A percentile compares a stretch with the other conserved stretches of the same genome.
Evolutionary conservation across 2,888 invertebrate species (phyloP).

Genomic region (Nomada ruficornis): DNA sequence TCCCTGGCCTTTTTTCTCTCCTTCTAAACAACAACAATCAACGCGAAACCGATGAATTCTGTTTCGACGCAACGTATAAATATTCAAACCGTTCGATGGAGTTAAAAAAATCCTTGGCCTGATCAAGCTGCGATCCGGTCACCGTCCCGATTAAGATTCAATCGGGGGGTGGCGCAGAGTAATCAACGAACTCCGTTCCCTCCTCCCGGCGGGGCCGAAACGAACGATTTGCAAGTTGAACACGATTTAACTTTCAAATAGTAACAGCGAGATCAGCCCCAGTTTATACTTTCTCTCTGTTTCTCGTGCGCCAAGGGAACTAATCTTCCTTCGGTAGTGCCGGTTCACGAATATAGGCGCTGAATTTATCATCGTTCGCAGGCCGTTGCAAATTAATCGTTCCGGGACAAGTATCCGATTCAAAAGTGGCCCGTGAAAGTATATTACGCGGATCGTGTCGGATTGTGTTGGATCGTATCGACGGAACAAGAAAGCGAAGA

Average conservation of each 20-base stretch:
- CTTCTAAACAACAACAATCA: not conserved
- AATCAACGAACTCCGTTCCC: constrained; percentile 60
- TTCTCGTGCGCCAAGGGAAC: constrained; percentile 33
- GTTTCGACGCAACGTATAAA: not conserved
- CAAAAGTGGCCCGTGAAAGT: constrained; percentile 15
- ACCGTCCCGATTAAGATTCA: constrained; percentile 65
- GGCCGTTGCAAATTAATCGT: constrained; percentile 45
- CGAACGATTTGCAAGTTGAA: constrained; percentile 75
- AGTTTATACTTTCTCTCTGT: constrained; percentile 41
- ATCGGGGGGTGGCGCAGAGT: constrained; percentile 57
- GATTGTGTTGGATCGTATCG: constrained; percentile 13
- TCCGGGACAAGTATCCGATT: constrained; percentile 10
- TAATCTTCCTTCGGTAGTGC: constrained; percentile 47
- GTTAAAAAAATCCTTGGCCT: constrained; percentile 10
- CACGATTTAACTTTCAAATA: constrained; percentile 76
- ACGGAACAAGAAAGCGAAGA: constrained; percentile 9
- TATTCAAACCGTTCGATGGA: not conserved
- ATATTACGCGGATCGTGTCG: not conserved
- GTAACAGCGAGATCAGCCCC: constrained; percentile 45
- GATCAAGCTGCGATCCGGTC: constrained; percentile 36
- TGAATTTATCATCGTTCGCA: constrained; percentile 53
- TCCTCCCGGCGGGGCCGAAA: constrained; percentile 36
- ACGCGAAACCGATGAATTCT: not conserved
- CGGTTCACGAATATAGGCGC: constrained; percentile 14
- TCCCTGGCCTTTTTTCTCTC: not conserved